A percentile compares a stretch with the other conserved stretches of the same genome.
phyloP scores from a whole-genome alignment of 2,888 invertebrate genomes.

The Sycophila texana region DNA sequence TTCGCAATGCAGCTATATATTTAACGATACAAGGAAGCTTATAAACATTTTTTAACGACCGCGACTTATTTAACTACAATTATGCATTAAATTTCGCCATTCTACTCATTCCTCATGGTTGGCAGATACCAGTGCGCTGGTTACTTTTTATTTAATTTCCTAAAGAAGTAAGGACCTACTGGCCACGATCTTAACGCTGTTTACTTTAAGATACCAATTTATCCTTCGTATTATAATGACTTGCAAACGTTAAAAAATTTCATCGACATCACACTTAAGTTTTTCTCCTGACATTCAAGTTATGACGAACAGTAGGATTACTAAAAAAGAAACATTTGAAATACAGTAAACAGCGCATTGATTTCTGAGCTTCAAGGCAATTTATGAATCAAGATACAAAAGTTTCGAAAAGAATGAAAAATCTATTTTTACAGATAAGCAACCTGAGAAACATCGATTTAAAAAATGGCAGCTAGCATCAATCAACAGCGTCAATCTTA shows the following conservation, averaged over 20 bases:
- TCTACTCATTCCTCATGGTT: neutral
- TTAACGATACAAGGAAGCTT: slow-evolving; percentile 35
- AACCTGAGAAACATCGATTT: slow-evolving; percentile 16
- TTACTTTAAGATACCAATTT: too few species aligned
- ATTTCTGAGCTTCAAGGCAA: slow-evolving; percentile 2
- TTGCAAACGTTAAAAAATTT: too few species aligned
- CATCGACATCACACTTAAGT: too few species aligned
- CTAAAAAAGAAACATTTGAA: neutral
- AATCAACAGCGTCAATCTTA: neutral
- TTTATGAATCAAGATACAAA: neutral
- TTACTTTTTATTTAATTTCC: slow-evolving; percentile 25
- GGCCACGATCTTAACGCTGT: too few species aligned
- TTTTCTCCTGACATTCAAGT: neutral
- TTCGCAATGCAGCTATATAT: slow-evolving; percentile 52
- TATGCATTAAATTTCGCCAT: slow-evolving; percentile 37
- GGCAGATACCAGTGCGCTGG: slow-evolving; percentile 46
- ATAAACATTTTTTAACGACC: slow-evolving; percentile 33
- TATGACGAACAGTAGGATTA: slow-evolving; percentile 1
- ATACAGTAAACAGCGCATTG: slow-evolving; percentile 18
- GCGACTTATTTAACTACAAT: slow-evolving; percentile 42
- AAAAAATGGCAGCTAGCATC: slow-evolving; percentile 11
- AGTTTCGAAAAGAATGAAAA: slow-evolving; percentile 2
- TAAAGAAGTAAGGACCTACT: neutral
- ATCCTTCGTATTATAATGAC: too few species aligned
- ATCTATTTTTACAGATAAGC: slow-evolving; percentile 9